Percentiles rank a stretch among this genome's conserved stretches.
Evolutionary conservation across 2,888 invertebrate species (phyloP).

Genomic region (Agrilus biguttatus): DNA sequence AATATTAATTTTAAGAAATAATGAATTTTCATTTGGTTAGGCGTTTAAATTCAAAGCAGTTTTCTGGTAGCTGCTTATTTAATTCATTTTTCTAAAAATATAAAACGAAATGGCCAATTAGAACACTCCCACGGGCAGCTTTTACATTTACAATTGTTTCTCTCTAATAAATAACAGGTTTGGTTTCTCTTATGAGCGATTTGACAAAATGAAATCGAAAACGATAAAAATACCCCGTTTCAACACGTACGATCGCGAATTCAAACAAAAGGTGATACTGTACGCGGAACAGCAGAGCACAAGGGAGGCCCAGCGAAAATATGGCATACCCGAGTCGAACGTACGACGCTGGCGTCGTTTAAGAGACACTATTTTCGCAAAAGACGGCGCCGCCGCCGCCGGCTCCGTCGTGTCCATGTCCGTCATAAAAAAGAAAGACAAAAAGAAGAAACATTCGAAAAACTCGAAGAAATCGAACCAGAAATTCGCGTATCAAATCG

Average conservation of each 20-base stretch:
- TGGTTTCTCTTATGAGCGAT: no score
- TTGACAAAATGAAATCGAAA: conserved; percentile 1
- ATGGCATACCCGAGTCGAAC: conserved; percentile 22
- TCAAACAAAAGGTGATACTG: conserved; percentile 22
- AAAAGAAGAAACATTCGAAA: neutral
- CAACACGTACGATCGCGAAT: conserved; percentile 16
- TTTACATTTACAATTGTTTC: no score
- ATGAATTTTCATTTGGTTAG: no score
- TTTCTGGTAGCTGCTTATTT: no score
- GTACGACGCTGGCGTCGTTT: conserved; percentile 23
- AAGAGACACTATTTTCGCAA: conserved; percentile 6
- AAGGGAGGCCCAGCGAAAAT: conserved; percentile 19
- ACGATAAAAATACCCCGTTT: neutral
- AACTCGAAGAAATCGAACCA: neutral
- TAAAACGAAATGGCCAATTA: neutral
- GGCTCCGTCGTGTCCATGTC: neutral
- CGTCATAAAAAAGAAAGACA: neutral
- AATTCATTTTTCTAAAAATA: neutral
- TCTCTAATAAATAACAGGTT: no score
- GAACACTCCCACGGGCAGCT: neutral
- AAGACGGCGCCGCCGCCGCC: conserved; percentile 4
- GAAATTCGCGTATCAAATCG: no score
- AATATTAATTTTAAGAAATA: no score
- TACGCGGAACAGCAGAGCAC: conserved; percentile 23
- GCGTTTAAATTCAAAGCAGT: no score